Base-by-base conservation (phyloP, 2,888 invertebrate genomes). In the Anthrax anthrax region DNA sequence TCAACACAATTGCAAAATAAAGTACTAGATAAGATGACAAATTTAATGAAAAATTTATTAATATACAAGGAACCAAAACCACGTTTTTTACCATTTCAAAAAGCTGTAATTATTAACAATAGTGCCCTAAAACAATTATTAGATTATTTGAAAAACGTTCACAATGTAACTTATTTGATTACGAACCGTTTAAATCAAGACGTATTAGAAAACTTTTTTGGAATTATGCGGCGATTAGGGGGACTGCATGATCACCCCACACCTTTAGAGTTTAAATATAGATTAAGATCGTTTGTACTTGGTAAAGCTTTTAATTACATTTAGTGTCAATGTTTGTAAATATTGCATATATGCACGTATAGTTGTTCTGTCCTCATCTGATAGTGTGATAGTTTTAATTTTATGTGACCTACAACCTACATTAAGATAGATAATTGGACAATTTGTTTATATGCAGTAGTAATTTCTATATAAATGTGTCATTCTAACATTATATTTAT, bases 71-170 rank as follows among this genome's bases (percentile, higher is more conserved):
- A 39, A 38, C 44, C 43, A 36, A 42, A 27, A 36, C 42, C 54
- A 18, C 43, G 23, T 23, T 23, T 8, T 23, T 23, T 55, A 12
- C 56, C 56, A 19, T 58, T 57, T 48, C 55, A 57, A 49, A 52
- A 51, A 48, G 54, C 51, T 16, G 51, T 54, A 37, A 12, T 56
- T 12, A 49, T 50, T 29, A 51, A 48, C 23, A 46, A 46, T 37
- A 12, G 23, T 34, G 36, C 46, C 14, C 12, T 46, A 18, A 18
- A 18, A 6, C 8, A 14, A 14, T 14, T 46, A 18, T 37, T 27
- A 17, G 13, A 37, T 12, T 37, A 37, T 37, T 23, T 46, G 9
- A 40, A 36, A 17, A 4, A 40, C 5, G 36, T 18, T 18, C 40
- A 45, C 36, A 19, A 17, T 17, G 27, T 40, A 9, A 10, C 13